Conservation (phyloP, 35 echinoderm and acorn worm species). For the Apostichopus californicus region DNA sequence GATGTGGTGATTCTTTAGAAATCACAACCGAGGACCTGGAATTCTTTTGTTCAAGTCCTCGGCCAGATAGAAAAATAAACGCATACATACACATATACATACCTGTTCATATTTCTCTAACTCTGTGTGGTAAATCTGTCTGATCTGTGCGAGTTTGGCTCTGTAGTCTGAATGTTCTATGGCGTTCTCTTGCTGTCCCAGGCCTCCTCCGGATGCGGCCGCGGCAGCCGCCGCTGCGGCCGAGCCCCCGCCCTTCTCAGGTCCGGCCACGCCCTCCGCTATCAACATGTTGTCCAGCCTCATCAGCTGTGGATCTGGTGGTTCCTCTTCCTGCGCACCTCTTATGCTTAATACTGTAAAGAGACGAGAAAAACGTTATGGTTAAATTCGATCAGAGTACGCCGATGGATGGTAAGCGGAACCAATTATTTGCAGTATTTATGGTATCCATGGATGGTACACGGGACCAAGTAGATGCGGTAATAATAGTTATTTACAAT, state of each 20-base stretch:
- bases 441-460: too few species aligned
- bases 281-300: slow-evolving; percentile 99
- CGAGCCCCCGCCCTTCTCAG: slow-evolving; percentile 97
- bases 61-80: too few species aligned
- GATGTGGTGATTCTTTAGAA: too few species aligned
- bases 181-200: slow-evolving; percentile 97
- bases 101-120: slow-evolving; percentile 99
- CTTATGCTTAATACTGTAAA: slow-evolving; percentile 97
- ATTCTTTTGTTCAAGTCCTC: too few species aligned
- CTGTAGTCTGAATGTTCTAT: slow-evolving; percentile 99
- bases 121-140: slow-evolving; percentile 99
- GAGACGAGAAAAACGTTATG: not conserved
- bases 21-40: too few species aligned
- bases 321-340: slow-evolving; percentile 98
- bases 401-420: not conserved
- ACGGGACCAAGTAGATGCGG: not conserved
- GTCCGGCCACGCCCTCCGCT: slow-evolving; percentile 98
- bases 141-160: slow-evolving; percentile 98
- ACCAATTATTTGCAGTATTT: too few species aligned
- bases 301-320: slow-evolving; percentile 98
- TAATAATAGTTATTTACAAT: not conserved
- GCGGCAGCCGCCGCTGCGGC: slow-evolving; percentile 95
- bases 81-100: not conserved
- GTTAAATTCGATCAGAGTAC: not conserved
- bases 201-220: slow-evolving; percentile 93